Percentiles rank a stretch among this genome's conserved stretches.
phyloP scores from a whole-genome alignment of 2,797 vertebrate species.

The Galaxias olidus region DNA sequence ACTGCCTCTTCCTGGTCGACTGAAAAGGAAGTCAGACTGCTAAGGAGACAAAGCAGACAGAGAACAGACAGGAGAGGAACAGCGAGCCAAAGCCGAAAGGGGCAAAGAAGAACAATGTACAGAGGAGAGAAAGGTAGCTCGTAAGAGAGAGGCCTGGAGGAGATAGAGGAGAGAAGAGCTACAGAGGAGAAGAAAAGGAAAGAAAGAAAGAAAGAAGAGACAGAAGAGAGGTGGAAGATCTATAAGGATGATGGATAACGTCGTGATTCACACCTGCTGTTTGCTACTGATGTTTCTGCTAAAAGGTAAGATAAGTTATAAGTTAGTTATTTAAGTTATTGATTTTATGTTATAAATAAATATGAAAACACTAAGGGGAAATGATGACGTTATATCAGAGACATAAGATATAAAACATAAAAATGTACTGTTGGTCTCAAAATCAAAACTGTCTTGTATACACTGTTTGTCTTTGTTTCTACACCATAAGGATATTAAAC shows the following conservation, averaged over 20 bases:
- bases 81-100: not conserved
- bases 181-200: no score
- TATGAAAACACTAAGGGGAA: not conserved
- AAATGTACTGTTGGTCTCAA: no score
- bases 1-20: not conserved
- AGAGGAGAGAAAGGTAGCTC: not conserved
- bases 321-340: not conserved
- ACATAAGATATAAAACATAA: no score
- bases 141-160: slow-evolving; percentile 12
- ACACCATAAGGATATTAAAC: no score
- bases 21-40: not conserved
- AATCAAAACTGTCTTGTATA: no score
- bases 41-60: not conserved
- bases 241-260: no score
- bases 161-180: no score
- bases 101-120: not conserved
- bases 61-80: not conserved
- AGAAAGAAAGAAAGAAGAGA: no score
- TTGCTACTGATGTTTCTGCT: slow-evolving; percentile 48
- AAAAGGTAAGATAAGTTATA: slow-evolving; percentile 48
- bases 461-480: no score
- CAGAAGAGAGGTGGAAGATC: no score
- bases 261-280: slow-evolving; percentile 26
- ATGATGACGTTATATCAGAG: no score
- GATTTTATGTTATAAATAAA: not conserved